phyloP scores from a whole-genome alignment of 2,113 vertebrate genomes.

The Pedionomus torquatus region DNA sequence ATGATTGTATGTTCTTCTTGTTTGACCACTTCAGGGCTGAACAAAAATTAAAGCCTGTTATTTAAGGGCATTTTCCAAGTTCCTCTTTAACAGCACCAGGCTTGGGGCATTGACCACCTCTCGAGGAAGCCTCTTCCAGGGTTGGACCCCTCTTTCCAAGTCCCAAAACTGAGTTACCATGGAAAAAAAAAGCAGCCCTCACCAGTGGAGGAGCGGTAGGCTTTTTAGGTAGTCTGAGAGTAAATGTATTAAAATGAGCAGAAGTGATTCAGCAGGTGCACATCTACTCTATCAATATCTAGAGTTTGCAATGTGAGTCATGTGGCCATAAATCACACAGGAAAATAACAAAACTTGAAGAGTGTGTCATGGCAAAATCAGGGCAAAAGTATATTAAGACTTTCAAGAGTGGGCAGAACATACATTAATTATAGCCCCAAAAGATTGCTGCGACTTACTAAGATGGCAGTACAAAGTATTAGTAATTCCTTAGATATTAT shows the following conservation, averaged over 20 bases:
- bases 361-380: not conserved
- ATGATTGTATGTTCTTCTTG: not conserved
- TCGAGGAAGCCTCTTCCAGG: not conserved
- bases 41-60: not conserved
- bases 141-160: not conserved
- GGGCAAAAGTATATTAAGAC: not conserved
- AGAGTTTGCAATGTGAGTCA: not conserved
- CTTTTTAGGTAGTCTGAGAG: too few species aligned
- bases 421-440: not conserved
- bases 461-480: not conserved
- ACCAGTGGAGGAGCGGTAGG: not conserved
- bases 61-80: not conserved
- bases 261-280: not conserved
- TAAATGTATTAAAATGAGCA: too few species aligned
- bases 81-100: not conserved
- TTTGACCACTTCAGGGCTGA: not conserved
- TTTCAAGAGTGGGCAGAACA: not conserved
- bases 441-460: not conserved
- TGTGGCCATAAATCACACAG: not conserved
- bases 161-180: not conserved
- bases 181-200: rapidly evolving
- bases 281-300: rapidly evolving
- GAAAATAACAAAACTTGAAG: not conserved
- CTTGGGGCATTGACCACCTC: not conserved
- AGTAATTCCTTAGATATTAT: not conserved